phyloP scores from a whole-genome alignment of 2,888 invertebrate genomes.

The Pycnomerus fuliginosus region DNA sequence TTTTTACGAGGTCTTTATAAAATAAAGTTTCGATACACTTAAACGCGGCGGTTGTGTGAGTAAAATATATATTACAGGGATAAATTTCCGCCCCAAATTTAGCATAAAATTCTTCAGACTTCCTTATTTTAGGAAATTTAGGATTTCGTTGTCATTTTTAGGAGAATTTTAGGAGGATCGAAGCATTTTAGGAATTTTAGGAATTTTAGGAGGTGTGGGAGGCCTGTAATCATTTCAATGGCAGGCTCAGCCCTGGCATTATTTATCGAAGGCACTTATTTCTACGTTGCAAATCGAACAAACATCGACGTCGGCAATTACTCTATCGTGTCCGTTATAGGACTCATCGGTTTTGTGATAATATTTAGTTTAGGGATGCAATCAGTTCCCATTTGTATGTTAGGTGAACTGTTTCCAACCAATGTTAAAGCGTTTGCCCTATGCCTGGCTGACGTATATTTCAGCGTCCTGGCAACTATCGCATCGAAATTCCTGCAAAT shows the following conservation, averaged over 20 bases:
- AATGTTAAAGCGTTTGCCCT: slow-evolving; percentile 59
- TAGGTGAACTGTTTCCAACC: slow-evolving; percentile 59
- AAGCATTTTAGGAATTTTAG: no score
- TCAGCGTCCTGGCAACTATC: slow-evolving; percentile 53
- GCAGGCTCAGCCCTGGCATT: slow-evolving; percentile 51
- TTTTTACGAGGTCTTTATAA: no score
- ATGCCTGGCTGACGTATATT: slow-evolving; percentile 57
- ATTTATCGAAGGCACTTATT: slow-evolving; percentile 52
- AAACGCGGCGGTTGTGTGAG: no score
- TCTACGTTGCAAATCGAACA: slow-evolving; percentile 50
- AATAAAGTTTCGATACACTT: no score
- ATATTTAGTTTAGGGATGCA: slow-evolving; percentile 58
- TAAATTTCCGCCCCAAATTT: no score
- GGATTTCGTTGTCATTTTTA: no score
- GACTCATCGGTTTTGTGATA: slow-evolving; percentile 54
- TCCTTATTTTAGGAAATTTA: no score
- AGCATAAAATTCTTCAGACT: no score
- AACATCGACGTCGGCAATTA: slow-evolving; percentile 45
- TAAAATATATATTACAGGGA: no score
- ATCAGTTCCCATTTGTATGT: slow-evolving; percentile 56
- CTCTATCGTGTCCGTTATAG: slow-evolving; percentile 52
- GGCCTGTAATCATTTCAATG: slow-evolving; percentile 57
- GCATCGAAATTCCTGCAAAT: slow-evolving; percentile 55
- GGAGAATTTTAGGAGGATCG: no score
- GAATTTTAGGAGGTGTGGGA: no score